Evolutionary conservation across 2,797 vertebrate genomes (phyloP), one percentile per base, ranked within the genome.

Genomic region (Sarcoramphus papa): DNA sequence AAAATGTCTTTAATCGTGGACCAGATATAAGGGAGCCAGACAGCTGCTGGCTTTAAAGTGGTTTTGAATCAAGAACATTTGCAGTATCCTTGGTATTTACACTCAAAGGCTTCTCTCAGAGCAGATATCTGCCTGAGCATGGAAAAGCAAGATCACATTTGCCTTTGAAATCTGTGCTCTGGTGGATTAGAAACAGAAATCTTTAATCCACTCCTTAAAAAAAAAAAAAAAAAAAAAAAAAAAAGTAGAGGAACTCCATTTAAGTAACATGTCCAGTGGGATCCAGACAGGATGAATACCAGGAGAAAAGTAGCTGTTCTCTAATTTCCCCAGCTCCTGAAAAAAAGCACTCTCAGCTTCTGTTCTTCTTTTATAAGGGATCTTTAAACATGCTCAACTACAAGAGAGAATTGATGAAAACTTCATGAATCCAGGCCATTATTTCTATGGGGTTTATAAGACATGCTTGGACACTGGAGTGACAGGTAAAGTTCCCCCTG

Each of bases 81-180:
- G 50, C 87, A 95, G 45, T 86, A 63, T 92, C 24, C 27, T 94
- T 88, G 63, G 56, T 95, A 63, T 93, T 95, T 75, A 59, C 59
- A 92, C 65, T 97, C 93, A 84, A 78, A 89, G 62, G 37, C 62
- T 97, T 95, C 83, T 95, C 76, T 63, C 18, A 64, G 54, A 96
- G 64, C 50, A 88, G 89, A 79, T 78, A 89, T 48, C 81, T 93
- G 64, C 59, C 35, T 37, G 33, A 93, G 75, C 12, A 23, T 22
- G 35, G 93, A 92, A 81, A 90, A 92, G 35, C 72, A 85, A 81
- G 73, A 96, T 95, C 53, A 45, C 40, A 54, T 89, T 78, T 90
- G 69, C 35, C 64, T 92, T 92, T 95, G 88, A 95, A 95, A 95
- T 85, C 41, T 78, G 25, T 83, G 7, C 9, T 53, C 45, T 45